Conservation (phyloP, 2,113 vertebrate genomes). For the Cnemophilus loriae region DNA sequence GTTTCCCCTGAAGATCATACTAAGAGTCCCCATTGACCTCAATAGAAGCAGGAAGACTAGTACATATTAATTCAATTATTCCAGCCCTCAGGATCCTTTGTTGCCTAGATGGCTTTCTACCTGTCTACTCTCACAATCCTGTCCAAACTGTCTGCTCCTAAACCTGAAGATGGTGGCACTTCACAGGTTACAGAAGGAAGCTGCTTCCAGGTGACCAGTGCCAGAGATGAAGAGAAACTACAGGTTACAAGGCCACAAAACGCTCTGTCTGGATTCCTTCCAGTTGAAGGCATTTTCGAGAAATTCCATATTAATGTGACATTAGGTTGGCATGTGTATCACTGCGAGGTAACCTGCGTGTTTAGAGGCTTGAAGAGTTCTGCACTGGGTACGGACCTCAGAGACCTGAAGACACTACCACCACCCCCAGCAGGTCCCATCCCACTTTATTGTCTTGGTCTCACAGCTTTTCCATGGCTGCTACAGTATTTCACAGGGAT, state of each 20-base stretch:
- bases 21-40: not conserved
- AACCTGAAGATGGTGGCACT: not conserved
- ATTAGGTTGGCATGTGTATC: not conserved
- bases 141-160: not conserved
- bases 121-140: not conserved
- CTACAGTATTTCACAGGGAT: not conserved
- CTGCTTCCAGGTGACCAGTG: not conserved
- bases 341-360: rapidly evolving
- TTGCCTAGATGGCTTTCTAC: not conserved
- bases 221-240: not conserved
- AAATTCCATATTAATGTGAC: not conserved
- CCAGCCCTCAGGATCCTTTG: not conserved
- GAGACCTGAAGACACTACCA: not conserved
- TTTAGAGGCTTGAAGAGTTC: not conserved
- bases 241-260: not conserved
- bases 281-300: not conserved
- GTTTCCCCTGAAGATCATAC: not conserved
- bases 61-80: not conserved
- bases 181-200: not conserved
- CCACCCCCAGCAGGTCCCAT: not conserved
- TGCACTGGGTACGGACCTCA: not conserved
- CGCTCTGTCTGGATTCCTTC: not conserved
- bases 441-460: rapidly evolving
- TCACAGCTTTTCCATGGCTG: not conserved
- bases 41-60: not conserved